Conservation (phyloP, 2,888 invertebrate species). For the Polydrusus cervinus region DNA sequence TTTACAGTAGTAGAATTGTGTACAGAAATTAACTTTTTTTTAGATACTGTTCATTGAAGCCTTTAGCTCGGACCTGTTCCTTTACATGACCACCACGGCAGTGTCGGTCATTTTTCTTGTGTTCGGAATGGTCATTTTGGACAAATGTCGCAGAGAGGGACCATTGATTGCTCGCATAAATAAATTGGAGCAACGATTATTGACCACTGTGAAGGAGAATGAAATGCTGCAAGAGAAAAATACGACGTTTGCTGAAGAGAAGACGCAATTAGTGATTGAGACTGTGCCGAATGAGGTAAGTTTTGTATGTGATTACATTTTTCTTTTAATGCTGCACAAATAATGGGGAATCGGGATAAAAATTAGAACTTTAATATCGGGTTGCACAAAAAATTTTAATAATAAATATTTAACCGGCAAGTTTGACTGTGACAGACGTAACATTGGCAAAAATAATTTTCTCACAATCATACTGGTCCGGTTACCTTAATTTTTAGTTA, state of each 20-base stretch:
- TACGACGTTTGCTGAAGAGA: slow-evolving; percentile 29
- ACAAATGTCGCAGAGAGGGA: slow-evolving; percentile 82
- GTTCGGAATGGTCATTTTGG: slow-evolving; percentile 85
- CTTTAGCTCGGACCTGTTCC: slow-evolving; percentile 61
- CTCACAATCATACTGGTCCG: too few relatives aligned
- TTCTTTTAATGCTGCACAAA: too few relatives aligned
- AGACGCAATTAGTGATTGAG: slow-evolving; percentile 42
- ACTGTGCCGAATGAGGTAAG: slow-evolving; percentile 46
- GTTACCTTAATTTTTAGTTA: too few relatives aligned
- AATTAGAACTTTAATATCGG: too few relatives aligned
- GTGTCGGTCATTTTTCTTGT: slow-evolving; percentile 82
- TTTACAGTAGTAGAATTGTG: too few relatives aligned
- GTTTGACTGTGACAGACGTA: too few relatives aligned
- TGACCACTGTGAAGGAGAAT: slow-evolving; percentile 78
- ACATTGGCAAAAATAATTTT: too few relatives aligned
- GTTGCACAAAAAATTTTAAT: too few relatives aligned
- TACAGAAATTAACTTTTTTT: neutral
- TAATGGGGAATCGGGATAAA: too few relatives aligned
- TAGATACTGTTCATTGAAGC: slow-evolving; percentile 29
- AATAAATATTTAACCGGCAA: too few relatives aligned
- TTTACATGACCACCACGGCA: slow-evolving; percentile 75
- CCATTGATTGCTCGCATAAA: slow-evolving; percentile 81
- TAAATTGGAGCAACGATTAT: slow-evolving; percentile 76
- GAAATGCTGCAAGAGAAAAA: slow-evolving; percentile 77
- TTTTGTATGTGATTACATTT: too few relatives aligned